phyloP scores from a whole-genome alignment of 1,140 invertebrate species.

The Cheumatopsyche charites region DNA sequence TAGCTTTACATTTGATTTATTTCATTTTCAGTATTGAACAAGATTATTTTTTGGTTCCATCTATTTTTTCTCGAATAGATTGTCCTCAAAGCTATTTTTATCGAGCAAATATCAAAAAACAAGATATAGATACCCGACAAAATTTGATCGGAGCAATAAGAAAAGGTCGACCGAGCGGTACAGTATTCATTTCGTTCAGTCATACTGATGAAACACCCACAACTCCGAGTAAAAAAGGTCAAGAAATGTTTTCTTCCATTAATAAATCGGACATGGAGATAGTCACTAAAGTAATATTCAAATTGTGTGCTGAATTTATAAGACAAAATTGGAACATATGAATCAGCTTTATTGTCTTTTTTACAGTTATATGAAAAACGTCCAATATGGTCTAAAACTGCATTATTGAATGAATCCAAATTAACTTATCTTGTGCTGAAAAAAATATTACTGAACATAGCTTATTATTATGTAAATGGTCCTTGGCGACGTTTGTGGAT shows the following conservation, averaged over 20 bases:
- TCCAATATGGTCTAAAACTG: conserved; percentile 86
- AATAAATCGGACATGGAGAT: conserved; percentile 55
- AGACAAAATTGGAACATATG: too few species aligned
- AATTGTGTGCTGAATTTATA: conserved; percentile 51
- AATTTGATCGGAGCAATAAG: conserved; percentile 52
- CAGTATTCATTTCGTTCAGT: conserved; percentile 64
- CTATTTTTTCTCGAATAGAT: conserved; percentile 79
- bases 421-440: conserved; percentile 71
- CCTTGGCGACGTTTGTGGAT: conserved; percentile 90
- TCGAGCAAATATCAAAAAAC: conserved; percentile 56
- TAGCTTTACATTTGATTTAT: conserved; percentile 14
- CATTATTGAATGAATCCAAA: conserved; percentile 70
- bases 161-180: conserved; percentile 61
- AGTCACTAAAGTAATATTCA: conserved; percentile 55
- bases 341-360: conserved; percentile 30
- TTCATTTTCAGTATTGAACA: conserved; percentile 59
- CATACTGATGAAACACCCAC: conserved; percentile 60
- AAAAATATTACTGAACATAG: conserved; percentile 78
- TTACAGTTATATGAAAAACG: conserved; percentile 73
- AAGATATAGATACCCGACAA: conserved; percentile 49
- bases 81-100: conserved; percentile 64
- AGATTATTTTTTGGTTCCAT: conserved; percentile 73
- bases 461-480: conserved; percentile 84
- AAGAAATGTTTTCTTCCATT: conserved; percentile 57
- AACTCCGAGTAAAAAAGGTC: conserved; percentile 61